A percentile compares a stretch with the other conserved stretches of the same genome.
Evolutionary conservation across 1,140 invertebrate species (phyloP).

Genomic region (Zaprionus capensis): DNA sequence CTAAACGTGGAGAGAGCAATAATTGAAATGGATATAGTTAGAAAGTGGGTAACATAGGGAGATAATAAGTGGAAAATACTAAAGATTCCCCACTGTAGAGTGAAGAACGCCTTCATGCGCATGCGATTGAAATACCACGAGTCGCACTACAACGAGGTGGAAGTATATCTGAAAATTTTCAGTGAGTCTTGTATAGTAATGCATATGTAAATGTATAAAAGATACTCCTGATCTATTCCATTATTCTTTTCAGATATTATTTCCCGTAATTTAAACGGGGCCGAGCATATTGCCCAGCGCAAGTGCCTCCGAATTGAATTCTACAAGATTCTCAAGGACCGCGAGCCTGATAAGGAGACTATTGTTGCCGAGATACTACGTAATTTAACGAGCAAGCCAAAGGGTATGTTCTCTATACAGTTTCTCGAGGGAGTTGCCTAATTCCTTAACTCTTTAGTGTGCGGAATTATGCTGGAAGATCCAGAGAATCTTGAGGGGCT

Average conservation of each 20-base stretch:
- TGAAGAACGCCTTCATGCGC: slow-evolving; percentile 70
- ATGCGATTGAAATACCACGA: slow-evolving; percentile 47
- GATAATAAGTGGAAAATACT: not conserved
- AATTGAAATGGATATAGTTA: slow-evolving; percentile 58
- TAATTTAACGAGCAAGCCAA: slow-evolving; percentile 65
- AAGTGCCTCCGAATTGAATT: slow-evolving; percentile 62
- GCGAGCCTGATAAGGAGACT: slow-evolving; percentile 22
- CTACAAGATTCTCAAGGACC: slow-evolving; percentile 56
- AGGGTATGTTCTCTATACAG: slow-evolving; percentile 42
- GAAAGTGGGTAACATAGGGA: slow-evolving; percentile 54
- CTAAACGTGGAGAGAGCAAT: slow-evolving; percentile 65
- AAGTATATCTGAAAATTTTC: slow-evolving; percentile 63
- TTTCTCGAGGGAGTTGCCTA: not conserved
- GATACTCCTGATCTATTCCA: too few relatives aligned
- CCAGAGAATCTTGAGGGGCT: slow-evolving; percentile 44
- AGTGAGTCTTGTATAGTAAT: slow-evolving; percentile 42
- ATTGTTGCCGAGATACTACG: slow-evolving; percentile 60
- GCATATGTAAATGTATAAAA: too few relatives aligned
- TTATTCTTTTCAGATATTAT: slow-evolving; percentile 49
- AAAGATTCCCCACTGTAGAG: slow-evolving; percentile 16
- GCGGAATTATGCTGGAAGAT: slow-evolving; percentile 48
- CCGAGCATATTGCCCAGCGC: slow-evolving; percentile 53
- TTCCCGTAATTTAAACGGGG: slow-evolving; percentile 63
- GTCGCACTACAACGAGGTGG: slow-evolving; percentile 47
- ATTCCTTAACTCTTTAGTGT: slow-evolving; percentile 32